Base-by-base conservation (phyloP, 2,797 vertebrate genomes). In the Lagocephalus sceleratus region DNA sequence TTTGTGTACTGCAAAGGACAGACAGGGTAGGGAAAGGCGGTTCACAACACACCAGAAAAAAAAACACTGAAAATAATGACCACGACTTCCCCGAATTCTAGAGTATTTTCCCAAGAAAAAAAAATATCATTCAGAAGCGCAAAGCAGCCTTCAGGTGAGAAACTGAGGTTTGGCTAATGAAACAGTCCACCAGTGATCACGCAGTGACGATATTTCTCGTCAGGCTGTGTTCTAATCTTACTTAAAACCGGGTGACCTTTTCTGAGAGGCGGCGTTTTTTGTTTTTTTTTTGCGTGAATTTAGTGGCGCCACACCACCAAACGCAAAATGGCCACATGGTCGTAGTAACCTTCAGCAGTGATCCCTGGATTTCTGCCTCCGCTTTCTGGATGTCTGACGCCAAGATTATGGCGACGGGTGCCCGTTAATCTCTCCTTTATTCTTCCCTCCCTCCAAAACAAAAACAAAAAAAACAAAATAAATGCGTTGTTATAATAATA, bases 271-370 rank as follows among this genome's bases (percentile, higher is more conserved):
- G 19, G 10, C 17, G 42, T 17, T 20, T n/a, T n/a, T 40, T 40
- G 6, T 40, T 16, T 4, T 16, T 5, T 40, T 32, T 60, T 55
- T 20, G 51, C 43, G 45, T 62, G 59, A 51, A 66, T 60, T 15
- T 63, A 79, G 63, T 75, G 54, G 82, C 76, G 70, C 72, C 71
- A 75, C 75, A 71, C 81, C 66, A 73, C 63, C 15, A 78, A 85
- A 87, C 81, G 85, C 81, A 86, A 90, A 89, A 88, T 83, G 86
- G 85, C 86, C 86, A 89, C 86, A 89, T 88, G 86, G 84, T 86
- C 73, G 75, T 88, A 87, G 84, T 85, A 86, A 86, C 82, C 85
- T 88, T 86, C 81, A 86, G 70, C 75, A 71, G 60, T 49, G 77
- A 51, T 78, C 67, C 54, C 64, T 43, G 64, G 61, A 61, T 70